These are phyloP conservation scores for Cephus cinctus DNA, from an alignment of 1,140 invertebrate genomes.

Conservation along the genomic window DNA sequence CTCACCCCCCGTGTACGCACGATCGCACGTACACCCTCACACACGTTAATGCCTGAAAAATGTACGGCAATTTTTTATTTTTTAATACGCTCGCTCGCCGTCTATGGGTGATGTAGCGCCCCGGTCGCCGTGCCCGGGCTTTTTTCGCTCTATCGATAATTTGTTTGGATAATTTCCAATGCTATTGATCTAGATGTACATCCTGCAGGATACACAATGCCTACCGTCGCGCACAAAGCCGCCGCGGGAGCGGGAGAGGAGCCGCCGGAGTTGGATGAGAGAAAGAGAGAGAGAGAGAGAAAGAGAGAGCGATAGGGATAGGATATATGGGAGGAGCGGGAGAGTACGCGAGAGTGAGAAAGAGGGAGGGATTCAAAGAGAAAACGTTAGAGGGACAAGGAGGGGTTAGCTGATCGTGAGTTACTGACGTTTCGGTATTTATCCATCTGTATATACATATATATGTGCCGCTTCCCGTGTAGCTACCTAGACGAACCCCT, in stretches of 20 bases:
- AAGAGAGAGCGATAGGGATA: slow-evolving; percentile 34
- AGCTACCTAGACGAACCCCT: background rate
- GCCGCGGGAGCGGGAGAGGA: slow-evolving; percentile 12
- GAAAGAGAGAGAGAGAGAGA: slow-evolving; percentile 26
- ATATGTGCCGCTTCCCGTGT: background rate
- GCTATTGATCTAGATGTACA: slow-evolving; percentile 58
- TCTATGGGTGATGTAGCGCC: slow-evolving; percentile 53
- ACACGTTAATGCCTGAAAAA: slow-evolving; percentile 58
- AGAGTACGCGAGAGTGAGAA: slow-evolving; percentile 5
- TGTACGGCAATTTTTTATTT: slow-evolving; percentile 59
- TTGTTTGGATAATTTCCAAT: slow-evolving; percentile 59
- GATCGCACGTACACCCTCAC: slow-evolving; percentile 28
- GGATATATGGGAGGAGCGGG: slow-evolving; percentile 20
- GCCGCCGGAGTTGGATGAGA: slow-evolving; percentile 11
- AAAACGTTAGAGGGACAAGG: background rate
- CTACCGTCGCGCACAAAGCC: slow-evolving; percentile 38
- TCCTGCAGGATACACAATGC: slow-evolving; percentile 52
- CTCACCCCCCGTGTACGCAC: background rate
- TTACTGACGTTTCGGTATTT: slow-evolving; percentile 52
- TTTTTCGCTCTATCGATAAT: slow-evolving; percentile 56
- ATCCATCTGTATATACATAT: slow-evolving; percentile 31
- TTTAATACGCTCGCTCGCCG: slow-evolving; percentile 52
- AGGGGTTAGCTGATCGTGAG: slow-evolving; percentile 41
- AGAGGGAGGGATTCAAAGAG: slow-evolving; percentile 18
- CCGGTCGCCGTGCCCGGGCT: slow-evolving; percentile 31